A percentile compares a stretch with the other conserved stretches of the same genome.
Conservation (phyloP, 92 coral and sea anemone genomes). For the Meandrina meandrites region DNA sequence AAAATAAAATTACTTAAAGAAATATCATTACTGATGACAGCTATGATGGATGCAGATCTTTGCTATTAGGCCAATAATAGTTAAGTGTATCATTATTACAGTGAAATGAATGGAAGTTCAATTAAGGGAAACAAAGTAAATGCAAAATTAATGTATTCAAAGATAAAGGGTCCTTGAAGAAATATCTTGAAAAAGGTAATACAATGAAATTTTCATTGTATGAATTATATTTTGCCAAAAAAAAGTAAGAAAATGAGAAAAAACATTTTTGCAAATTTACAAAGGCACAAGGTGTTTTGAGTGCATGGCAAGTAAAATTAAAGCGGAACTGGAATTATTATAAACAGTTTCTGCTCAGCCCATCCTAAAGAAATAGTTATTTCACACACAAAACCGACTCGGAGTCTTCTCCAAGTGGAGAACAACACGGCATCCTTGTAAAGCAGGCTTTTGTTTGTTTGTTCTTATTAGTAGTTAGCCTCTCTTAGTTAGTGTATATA, state of each 20-base stretch:
- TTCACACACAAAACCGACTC: conserved; percentile 71
- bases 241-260: no score
- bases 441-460: no score
- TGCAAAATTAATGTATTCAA: background rate
- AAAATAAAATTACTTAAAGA: background rate
- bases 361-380: background rate
- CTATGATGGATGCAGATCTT: no score
- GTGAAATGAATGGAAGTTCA: background rate
- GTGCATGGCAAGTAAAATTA: background rate
- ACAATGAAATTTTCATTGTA: background rate
- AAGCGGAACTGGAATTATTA: background rate
- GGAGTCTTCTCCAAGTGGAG: conserved; percentile 93
- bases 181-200: no score
- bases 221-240: background rate
- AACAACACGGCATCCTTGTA: no score
- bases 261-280: no score
- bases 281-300: background rate
- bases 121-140: background rate
- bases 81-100: background rate
- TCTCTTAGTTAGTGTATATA: no score
- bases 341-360: background rate
- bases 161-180: background rate
- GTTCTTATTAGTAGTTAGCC: no score
- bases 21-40: no score
- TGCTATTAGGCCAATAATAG: no score